These are phyloP conservation scores for Jaculus jaculus DNA, from an alignment of 2,113 vertebrate species.

Conservation along the genomic window DNA sequence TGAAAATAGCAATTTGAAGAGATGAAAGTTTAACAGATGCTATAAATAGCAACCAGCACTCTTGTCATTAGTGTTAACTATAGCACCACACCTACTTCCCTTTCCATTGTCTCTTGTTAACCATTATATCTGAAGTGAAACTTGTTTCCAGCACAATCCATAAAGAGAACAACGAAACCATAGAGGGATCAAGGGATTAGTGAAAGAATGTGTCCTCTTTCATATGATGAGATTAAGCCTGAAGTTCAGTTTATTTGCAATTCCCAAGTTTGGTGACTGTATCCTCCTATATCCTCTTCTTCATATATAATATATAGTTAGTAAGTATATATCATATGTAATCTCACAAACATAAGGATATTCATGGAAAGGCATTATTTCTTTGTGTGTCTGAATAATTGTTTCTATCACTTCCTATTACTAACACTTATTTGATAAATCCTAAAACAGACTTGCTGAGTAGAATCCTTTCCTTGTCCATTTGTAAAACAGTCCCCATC, in stretches of 20 bases:
- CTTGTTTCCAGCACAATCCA: constrained; percentile 71
- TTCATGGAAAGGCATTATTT: background rate
- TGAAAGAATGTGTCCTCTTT: constrained; percentile 63
- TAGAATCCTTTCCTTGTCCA: too few relatives aligned
- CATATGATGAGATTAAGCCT: background rate
- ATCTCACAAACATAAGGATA: background rate
- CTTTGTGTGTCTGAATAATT: background rate
- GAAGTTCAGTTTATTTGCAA: background rate
- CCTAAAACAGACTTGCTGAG: background rate
- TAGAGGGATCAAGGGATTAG: constrained; percentile 60
- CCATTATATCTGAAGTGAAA: constrained; percentile 76
- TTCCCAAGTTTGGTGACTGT: background rate
- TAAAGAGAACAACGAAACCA: constrained; percentile 76
- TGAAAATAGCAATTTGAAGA: constrained; percentile 82
- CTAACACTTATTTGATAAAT: background rate
- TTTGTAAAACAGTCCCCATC: background rate
- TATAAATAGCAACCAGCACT: constrained; percentile 82
- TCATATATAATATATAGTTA: background rate
- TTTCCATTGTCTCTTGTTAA: constrained; percentile 75
- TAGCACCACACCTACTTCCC: constrained; percentile 79
- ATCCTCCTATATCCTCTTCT: background rate
- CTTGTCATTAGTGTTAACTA: constrained; percentile 52
- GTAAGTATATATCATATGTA: background rate
- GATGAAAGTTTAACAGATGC: constrained; percentile 82
- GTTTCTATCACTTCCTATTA: background rate